phyloP scores from a whole-genome alignment of 2,797 vertebrate genomes.

The Enteromius treurensis region DNA sequence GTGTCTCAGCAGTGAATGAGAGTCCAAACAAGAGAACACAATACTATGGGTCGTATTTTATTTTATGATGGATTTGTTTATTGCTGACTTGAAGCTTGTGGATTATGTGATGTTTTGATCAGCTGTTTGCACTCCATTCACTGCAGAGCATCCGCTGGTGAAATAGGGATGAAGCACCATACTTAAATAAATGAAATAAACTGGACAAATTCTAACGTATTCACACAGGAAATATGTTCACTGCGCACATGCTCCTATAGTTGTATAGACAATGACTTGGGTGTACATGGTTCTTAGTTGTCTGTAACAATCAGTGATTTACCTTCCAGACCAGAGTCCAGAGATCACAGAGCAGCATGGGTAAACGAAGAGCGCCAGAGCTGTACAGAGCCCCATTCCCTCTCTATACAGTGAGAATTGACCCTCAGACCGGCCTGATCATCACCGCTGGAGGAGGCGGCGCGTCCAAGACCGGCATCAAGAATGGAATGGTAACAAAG shows the following conservation, averaged over 20 bases:
- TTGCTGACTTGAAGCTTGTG: neutral
- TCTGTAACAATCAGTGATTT: constrained; percentile 13
- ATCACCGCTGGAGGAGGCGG: constrained; percentile 91
- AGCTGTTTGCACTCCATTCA: neutral
- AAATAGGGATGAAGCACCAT: neutral
- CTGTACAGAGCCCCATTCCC: constrained; percentile 94
- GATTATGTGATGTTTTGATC: neutral
- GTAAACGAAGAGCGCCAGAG: constrained; percentile 82
- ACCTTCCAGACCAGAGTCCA: constrained; percentile 22
- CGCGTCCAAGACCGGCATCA: constrained; percentile 91
- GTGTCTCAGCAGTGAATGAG: neutral
- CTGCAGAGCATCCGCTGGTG: neutral
- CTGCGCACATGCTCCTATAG: neutral
- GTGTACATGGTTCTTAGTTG: neutral
- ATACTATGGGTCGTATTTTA: neutral
- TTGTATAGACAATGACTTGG: neutral
- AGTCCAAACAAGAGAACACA: neutral
- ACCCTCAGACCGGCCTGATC: constrained; percentile 80
- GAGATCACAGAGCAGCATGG: constrained; percentile 74
- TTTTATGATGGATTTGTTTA: neutral
- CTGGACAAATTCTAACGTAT: neutral
- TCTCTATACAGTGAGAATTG: constrained; percentile 86
- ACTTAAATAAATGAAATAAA: neutral
- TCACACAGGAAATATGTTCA: neutral
- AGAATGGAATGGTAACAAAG: constrained; percentile 86